phyloP scores from a whole-genome alignment of 2,888 invertebrate species.

The Druceiella hillmani region DNA sequence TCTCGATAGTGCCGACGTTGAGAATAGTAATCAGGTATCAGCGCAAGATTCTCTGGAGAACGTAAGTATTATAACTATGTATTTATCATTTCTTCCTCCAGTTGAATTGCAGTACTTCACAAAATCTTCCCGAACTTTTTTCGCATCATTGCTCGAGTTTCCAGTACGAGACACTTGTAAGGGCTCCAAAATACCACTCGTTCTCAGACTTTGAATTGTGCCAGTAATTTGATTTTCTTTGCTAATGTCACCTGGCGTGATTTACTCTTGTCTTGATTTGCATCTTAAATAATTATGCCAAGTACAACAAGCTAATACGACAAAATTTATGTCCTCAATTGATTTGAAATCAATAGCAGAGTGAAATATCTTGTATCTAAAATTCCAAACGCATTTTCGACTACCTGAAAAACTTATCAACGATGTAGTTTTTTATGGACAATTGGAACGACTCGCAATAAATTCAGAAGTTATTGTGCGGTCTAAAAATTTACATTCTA shows the following conservation, averaged over 20 bases:
- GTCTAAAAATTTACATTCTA: too few species aligned
- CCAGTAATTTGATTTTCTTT: not conserved
- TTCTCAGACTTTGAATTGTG: constrained; percentile 1
- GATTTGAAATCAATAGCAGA: too few species aligned
- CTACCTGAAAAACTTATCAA: constrained; percentile 17
- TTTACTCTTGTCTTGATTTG: too few species aligned
- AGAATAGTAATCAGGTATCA: not conserved
- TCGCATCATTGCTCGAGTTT: constrained; percentile 1
- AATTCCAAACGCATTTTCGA: constrained; percentile 18
- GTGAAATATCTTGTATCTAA: too few species aligned
- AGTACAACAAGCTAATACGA: constrained; percentile 16
- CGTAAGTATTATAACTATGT: not conserved
- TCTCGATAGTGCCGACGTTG: not conserved
- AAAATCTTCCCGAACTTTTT: not conserved
- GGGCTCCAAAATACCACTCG: constrained; percentile 1
- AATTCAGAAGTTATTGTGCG: too few species aligned
- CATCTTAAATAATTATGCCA: too few species aligned
- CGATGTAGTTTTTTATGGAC: constrained; percentile 11
- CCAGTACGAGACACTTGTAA: not conserved
- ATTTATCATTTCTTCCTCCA: constrained; percentile 1
- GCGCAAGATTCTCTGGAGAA: not conserved
- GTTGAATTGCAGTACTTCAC: constrained; percentile 1
- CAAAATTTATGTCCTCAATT: constrained; percentile 13
- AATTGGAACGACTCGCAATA: constrained; percentile 3
- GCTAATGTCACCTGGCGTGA: too few species aligned